phyloP scores from a whole-genome alignment of 1,140 invertebrate genomes.

The Temnothorax curvispinosus region DNA sequence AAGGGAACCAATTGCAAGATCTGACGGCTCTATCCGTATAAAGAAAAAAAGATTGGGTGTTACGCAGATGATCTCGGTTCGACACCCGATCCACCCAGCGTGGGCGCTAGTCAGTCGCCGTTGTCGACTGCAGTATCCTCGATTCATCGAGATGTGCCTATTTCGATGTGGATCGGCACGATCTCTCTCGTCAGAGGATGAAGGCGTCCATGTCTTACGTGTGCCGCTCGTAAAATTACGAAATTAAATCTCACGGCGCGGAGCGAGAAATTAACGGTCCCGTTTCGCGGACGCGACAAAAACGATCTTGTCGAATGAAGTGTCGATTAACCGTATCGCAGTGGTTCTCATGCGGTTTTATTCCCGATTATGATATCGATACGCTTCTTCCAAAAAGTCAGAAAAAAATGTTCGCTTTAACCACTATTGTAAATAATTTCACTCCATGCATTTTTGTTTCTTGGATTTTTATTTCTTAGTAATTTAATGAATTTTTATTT shows the following conservation, averaged over 20 bases:
- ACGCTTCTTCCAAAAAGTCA: background rate
- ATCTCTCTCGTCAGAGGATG: background rate
- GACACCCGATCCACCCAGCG: conserved; percentile 63
- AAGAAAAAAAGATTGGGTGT: conserved; percentile 18
- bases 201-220: background rate
- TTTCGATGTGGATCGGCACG: conserved; percentile 6
- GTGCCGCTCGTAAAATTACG: conserved; percentile 50
- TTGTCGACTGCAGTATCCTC: background rate
- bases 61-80: conserved; percentile 40
- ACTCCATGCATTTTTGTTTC: background rate
- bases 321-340: conserved; percentile 63
- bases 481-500: background rate
- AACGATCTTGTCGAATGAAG: conserved; percentile 57
- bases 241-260: conserved; percentile 64
- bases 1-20: conserved; percentile 37
- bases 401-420: conserved; percentile 7
- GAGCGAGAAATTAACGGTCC: conserved; percentile 60
- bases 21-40: conserved; percentile 24
- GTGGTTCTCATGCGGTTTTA: conserved; percentile 38
- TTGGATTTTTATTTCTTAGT: background rate
- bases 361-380: background rate
- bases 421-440: background rate
- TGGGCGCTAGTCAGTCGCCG: conserved; percentile 48
- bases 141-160: conserved; percentile 26
- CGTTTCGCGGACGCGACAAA: conserved; percentile 46